These are phyloP conservation scores for Fulmarus glacialis DNA, from an alignment of 2,113 vertebrate genomes.

Conservation along the genomic window DNA sequence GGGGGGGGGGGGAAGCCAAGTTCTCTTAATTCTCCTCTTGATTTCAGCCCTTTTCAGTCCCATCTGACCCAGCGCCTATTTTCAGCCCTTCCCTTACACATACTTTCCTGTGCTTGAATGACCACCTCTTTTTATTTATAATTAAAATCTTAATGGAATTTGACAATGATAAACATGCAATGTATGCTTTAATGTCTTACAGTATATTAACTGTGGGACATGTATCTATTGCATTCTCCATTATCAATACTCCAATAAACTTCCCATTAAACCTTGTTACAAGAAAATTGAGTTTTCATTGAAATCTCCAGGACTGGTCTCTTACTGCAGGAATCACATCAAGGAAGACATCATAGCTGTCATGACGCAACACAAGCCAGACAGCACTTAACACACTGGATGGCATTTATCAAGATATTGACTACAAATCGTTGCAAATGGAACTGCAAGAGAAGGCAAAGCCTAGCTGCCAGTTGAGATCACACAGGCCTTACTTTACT, in stretches of 20 bases:
- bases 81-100: not conserved
- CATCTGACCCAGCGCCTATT: not conserved
- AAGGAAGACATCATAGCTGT: not conserved
- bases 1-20: not conserved
- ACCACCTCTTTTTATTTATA: not conserved
- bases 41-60: not conserved
- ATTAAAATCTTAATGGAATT: not conserved
- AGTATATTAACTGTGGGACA: not conserved
- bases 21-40: not conserved
- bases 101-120: not conserved
- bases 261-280: conserved; percentile 32
- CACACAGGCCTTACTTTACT: not conserved
- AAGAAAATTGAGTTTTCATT: conserved; percentile 59
- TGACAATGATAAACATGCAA: not conserved
- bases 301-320: not conserved
- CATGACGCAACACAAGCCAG: not conserved
- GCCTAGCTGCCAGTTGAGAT: not conserved
- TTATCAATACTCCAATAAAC: conserved; percentile 56
- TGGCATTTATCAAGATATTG: not conserved
- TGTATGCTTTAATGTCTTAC: not conserved
- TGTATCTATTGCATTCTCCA: not conserved
- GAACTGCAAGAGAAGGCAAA: not conserved
- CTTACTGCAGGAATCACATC: not conserved
- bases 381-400: not conserved
- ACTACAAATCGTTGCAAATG: not conserved